phyloP scores from a whole-genome alignment of 2,888 invertebrate species.

The Alentia gelatinosa region DNA sequence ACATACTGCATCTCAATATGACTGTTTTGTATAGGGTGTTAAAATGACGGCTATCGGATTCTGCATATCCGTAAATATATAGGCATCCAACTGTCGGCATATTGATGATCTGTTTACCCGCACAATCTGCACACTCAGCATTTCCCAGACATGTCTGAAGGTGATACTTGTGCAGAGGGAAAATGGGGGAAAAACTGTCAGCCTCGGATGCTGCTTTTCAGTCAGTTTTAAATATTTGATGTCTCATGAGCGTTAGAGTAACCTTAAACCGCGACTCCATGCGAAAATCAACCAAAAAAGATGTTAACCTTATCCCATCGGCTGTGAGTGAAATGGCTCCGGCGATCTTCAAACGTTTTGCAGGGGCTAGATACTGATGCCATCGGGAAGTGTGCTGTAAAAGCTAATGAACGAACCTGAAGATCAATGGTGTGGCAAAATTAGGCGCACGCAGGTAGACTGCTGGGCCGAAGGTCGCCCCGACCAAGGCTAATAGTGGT shows the following conservation, averaged over 20 bases:
- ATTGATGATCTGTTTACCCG: too few species aligned
- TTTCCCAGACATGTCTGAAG: too few species aligned
- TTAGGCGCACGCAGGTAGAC: not conserved
- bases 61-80: too few species aligned
- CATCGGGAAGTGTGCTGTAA: not conserved
- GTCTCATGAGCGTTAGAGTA: not conserved
- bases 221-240: too few species aligned
- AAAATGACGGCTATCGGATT: too few species aligned
- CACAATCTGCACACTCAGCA: too few species aligned
- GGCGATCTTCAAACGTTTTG: not conserved
- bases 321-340: not conserved
- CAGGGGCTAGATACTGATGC: not conserved
- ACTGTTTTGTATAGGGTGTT: too few species aligned
- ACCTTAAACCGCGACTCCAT: not conserved
- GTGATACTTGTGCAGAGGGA: too few species aligned
- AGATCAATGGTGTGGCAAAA: not conserved
- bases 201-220: too few species aligned
- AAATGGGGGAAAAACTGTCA: too few species aligned
- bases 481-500: not conserved
- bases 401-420: not conserved
- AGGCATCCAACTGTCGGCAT: too few species aligned
- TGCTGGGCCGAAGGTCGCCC: not conserved
- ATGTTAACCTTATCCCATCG: not conserved
- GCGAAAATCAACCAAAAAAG: not conserved
- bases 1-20: too few species aligned